Base-by-base conservation (phyloP, 2,888 invertebrate species). In the Lepas anatifera region DNA sequence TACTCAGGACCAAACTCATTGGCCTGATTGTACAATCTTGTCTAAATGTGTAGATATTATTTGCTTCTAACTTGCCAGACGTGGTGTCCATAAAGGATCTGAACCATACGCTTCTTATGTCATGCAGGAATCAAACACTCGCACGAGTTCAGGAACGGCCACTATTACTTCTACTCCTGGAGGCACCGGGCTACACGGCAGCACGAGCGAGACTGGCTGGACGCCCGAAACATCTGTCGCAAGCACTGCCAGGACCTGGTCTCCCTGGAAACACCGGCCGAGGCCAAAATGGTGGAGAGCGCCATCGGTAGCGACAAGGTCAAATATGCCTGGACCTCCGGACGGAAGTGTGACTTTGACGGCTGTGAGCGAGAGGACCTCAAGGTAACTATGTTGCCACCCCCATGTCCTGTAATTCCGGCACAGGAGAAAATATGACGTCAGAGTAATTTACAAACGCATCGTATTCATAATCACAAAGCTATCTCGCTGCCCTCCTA, bases 291-390 rank as follows among this genome's bases (percentile, higher is more conserved):
- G 68, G 68, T 74, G 39, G 52, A 68, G 52, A 39, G 70, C 3
- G 71, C 67, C 66, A 71, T 74, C 41, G 16, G 27, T 22, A 16
- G 29, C 18, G 72, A 64, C 68, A 71, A 73, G 48, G 74, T 75
- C 50, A 73, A 72, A 82, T 94, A 87, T 81, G 93, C 93, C 78
- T 94, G 93, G 93, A 93, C 93, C 2, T 92, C 92, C 13, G 93
- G 93, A 1, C 87, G 93, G 74, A 92, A 93, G 80, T 94, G 93
- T 78, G 93, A 94, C 82, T 94, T 94, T 78, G 92, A 92, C 79
- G 93, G 93, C 66, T 94, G 91, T 80, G 90, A 90, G 81, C 85
- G 91, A 71, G 81, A 87, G 67, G 91, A 91, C 64, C 71, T 74
- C 46, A 67, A 66, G 66, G 66, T 66, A 13, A 7, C 37, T 41